Percentiles rank a stretch among this genome's conserved stretches.
phyloP scores from a whole-genome alignment of 2,888 invertebrate species.

The Mactromeris polynyma region DNA sequence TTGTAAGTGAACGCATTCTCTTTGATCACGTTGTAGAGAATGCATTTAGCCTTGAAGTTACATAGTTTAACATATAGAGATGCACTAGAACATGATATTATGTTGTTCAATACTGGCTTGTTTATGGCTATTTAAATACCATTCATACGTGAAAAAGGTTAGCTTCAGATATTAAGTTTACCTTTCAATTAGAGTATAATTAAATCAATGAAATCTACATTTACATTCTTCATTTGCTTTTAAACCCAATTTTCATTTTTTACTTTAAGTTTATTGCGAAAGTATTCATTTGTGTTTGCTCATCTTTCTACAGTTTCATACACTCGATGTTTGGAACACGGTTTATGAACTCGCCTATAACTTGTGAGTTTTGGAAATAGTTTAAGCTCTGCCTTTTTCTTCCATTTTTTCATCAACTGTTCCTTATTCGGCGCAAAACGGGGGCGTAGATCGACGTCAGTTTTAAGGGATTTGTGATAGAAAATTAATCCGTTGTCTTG shows the following conservation, averaged over 20 bases:
- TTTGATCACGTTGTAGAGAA: constrained; percentile 9
- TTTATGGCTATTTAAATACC: neutral
- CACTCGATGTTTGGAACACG: neutral
- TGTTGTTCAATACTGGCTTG: neutral
- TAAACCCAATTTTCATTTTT: neutral
- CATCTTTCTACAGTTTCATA: neutral
- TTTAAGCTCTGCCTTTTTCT: neutral
- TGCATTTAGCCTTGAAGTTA: constrained; percentile 1
- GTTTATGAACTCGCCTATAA: neutral
- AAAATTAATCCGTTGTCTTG: neutral
- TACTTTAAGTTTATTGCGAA: neutral
- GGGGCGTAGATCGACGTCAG: neutral
- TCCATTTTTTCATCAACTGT: neutral
- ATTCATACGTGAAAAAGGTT: neutral
- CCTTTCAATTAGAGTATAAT: constrained; percentile 1
- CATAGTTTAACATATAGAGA: neutral
- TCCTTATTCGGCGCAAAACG: neutral
- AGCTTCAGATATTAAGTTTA: neutral
- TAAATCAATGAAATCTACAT: constrained; percentile 1
- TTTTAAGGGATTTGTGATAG: neutral
- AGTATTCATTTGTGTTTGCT: neutral
- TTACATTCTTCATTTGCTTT: neutral
- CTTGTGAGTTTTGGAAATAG: neutral
- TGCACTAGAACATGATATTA: neutral
- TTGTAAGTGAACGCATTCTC: neutral